These are phyloP conservation scores for Pollenia griseotomentosa DNA, from an alignment of 2,888 invertebrate species.

Conservation along the genomic window DNA sequence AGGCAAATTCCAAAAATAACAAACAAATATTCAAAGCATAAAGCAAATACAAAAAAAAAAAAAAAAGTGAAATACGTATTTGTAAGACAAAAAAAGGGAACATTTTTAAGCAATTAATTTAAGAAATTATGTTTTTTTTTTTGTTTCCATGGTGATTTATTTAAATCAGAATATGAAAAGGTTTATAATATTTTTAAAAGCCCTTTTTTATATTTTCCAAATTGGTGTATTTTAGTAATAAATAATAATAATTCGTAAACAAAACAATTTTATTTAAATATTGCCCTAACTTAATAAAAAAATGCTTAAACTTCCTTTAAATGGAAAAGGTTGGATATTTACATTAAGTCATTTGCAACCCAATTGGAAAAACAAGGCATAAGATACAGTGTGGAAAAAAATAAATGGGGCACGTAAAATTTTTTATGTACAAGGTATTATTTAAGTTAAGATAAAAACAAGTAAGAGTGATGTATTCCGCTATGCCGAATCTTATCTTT, in stretches of 20 bases:
- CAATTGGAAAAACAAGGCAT: too few species aligned
- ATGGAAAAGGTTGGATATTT: too few species aligned
- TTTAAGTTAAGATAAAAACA: too few species aligned
- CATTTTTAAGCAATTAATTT: constrained; percentile 45
- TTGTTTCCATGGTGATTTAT: background rate
- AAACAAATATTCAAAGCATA: background rate
- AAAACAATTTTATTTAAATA: constrained; percentile 30
- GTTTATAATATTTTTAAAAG: background rate
- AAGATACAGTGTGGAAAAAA: too few species aligned
- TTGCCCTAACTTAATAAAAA: too few species aligned
- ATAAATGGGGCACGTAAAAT: too few species aligned
- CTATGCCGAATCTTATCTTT: too few species aligned
- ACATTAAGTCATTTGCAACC: too few species aligned
- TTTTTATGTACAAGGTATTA: too few species aligned
- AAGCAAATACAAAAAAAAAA: background rate
- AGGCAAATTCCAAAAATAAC: background rate
- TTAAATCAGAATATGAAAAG: background rate
- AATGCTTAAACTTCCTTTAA: too few species aligned
- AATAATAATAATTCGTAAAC: constrained; percentile 14
- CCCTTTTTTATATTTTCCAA: background rate
- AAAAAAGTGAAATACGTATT: background rate
- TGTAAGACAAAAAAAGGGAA: background rate
- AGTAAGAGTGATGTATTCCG: too few species aligned
- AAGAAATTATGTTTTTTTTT: constrained; percentile 20
- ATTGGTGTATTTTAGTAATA: background rate